Conservation (phyloP, 2,113 vertebrate genomes). For the Notarius lentiginosus region DNA sequence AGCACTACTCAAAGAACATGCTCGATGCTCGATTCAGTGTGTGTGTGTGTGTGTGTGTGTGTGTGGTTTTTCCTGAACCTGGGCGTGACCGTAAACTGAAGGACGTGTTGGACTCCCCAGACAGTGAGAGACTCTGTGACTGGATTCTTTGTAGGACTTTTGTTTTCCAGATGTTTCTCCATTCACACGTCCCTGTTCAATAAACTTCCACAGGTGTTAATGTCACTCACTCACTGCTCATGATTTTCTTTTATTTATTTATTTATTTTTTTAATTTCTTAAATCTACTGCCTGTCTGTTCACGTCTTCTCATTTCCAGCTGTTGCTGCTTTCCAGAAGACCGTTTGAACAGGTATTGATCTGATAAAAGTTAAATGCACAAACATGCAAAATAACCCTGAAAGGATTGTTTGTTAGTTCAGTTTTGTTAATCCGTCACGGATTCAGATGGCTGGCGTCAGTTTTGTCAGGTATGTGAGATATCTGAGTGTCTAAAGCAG, state of each 20-base stretch:
- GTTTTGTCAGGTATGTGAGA: neutral
- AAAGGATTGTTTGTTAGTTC: neutral
- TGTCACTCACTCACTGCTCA: constrained; percentile 61
- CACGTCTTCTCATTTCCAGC: neutral
- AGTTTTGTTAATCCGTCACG: no score
- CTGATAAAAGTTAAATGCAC: neutral
- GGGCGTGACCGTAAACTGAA: neutral
- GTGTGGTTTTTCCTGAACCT: constrained; percentile 2
- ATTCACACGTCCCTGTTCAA: constrained; percentile 74
- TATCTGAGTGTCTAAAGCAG: neutral
- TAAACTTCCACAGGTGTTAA: constrained; percentile 77
- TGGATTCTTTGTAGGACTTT: constrained; percentile 64
- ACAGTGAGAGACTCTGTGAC: constrained; percentile 59
- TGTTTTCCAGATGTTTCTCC: constrained; percentile 65
- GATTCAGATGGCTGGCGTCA: no score
- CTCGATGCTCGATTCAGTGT: constrained; percentile 58
- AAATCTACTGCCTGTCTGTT: neutral
- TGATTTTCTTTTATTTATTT: neutral
- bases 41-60: constrained; percentile 37
- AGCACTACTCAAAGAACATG: constrained; percentile 67
- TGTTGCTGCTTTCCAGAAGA: neutral
- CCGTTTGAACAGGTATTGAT: neutral
- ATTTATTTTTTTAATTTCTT: neutral
- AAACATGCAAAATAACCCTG: neutral
- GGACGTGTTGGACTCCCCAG: constrained; percentile 21